Evolutionary conservation across 1,140 invertebrate species (phyloP), one percentile per base, ranked within the genome.

Genomic region (Stegodyphus mimosarum): DNA sequence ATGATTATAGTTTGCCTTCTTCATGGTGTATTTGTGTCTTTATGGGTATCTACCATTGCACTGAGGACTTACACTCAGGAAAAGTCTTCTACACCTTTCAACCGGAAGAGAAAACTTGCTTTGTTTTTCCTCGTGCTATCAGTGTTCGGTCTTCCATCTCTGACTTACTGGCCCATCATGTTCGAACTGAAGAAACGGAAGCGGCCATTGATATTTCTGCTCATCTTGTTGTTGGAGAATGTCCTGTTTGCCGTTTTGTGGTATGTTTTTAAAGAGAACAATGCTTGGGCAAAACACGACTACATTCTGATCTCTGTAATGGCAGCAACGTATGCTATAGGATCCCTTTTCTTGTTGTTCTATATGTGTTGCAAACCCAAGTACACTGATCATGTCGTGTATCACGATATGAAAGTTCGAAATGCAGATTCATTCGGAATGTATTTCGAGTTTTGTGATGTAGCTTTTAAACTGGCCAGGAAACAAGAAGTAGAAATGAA

Each of bases 381-480:
- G n/a, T 87, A 83, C 33, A 88, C 89, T 4, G 89, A 89, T 63
- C 69, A 86, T 18, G 87, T 89, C 2, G 88, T 88, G 7, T 86
- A 88, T 6, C 79, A 88, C 50, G 87, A 89, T 17, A 89, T 89
- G 73, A 83, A 86, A 73, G 72, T 80, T 13, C n/a, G 78, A 6
- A 88, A 89, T 63, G 87, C 88, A 0, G 81, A 87, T 7, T 83
- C 76, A 7, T 89, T 87, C 66, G 89, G 89, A 0, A 89, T 89
- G 73, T 89, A 88, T 79, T 89, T 87, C 71, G 89, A 89, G 17
- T 89, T 89, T 66, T 89, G 89, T 83, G 87, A 89, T 50, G 75
- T 86, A 9, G 87, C 88, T 11, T 89, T 89, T 76, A 88, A 88
- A 64, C 60, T 89, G 6, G 84, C 83, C 13, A 86, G 71, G 10